Percentiles rank a stretch among this genome's conserved stretches.
Evolutionary conservation across 2,113 vertebrate species (phyloP).

Genomic region (Apaloderma vittatum): DNA sequence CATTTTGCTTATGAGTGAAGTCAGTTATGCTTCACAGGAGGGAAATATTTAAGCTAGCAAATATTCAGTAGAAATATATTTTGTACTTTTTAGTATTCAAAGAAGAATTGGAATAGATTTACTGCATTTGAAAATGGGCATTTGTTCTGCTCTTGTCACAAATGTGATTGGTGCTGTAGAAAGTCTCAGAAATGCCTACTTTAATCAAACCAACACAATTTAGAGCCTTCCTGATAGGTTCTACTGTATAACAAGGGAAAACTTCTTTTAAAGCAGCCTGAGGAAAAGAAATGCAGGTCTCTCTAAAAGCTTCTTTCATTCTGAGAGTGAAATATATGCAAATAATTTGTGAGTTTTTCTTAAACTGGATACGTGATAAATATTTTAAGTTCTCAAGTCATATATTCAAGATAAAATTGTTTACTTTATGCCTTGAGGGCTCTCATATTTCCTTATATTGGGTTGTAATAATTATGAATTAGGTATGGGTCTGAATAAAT

Average conservation of each 20-base stretch:
- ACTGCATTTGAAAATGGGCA: background rate
- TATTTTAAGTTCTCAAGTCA: background rate
- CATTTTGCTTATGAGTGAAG: background rate
- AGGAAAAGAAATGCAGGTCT: background rate
- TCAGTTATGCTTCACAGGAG: background rate
- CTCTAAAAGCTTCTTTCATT: background rate
- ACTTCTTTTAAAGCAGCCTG: background rate
- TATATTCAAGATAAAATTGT: background rate
- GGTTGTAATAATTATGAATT: background rate
- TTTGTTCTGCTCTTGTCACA: background rate
- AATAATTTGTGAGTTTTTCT: background rate
- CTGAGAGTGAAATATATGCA: background rate
- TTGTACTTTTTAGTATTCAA: background rate
- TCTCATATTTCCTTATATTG: background rate
- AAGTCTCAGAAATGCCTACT: background rate
- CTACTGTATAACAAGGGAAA: background rate
- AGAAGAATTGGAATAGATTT: background rate
- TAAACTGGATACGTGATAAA: background rate
- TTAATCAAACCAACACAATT: background rate
- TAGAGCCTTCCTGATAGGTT: background rate
- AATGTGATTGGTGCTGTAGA: background rate
- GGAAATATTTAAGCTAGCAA: background rate
- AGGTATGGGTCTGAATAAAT: background rate
- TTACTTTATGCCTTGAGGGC: background rate
- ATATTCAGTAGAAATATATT: background rate